Base-by-base conservation (phyloP, 2,113 vertebrate species). In the Embiotoca jacksoni region DNA sequence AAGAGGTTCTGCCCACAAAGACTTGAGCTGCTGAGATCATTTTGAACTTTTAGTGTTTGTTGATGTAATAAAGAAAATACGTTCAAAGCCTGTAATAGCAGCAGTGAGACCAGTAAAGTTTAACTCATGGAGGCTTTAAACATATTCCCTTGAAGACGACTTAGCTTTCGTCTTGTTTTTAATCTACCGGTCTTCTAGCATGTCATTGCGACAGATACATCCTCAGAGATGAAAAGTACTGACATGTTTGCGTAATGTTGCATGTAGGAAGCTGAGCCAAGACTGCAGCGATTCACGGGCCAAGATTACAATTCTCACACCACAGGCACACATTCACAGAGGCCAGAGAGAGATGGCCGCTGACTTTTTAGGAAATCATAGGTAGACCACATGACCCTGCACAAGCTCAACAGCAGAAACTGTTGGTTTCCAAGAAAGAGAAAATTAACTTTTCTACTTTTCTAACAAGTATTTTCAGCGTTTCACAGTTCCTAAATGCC, bases 271-370 rank as follows among this genome's bases (percentile, higher is more conserved):
- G 44, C 33, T 37, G 71, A 75, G 89, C 86, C 90, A 88, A 78
- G 35, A 36, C 87, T 74, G 76, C 78, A 76, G 60, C 32, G 39
- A 73, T 67, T 44, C 71, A 33, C 31, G 60, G 62, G 82, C 85
- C 87, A 89, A 86, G 71, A 84, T 87, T 85, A 77, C 78, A 67
- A 69, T 91, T 92, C 89, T 89, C 90, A 91, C 91, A 88, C 89
- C 74, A 75, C 88, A 92, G 64, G 83, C 80, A 58, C 70, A 72
- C 63, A 80, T 66, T 62, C 89, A 80, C 61, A 80, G 62, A 73
- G 41, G 75, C 61, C 63, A 61, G 64, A 78, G 65, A 79, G 69
- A 75, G 80, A 63, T n/a, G 63, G 53, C 33, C 49, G 62, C 59
- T 52, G 15, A 76, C 74, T 64, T 81, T 82, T 67, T 83, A 87